A percentile compares a stretch with the other conserved stretches of the same genome.
Evolutionary conservation across 1,140 invertebrate genomes (phyloP).

Genomic region (Holcopasites calliopsidis): DNA sequence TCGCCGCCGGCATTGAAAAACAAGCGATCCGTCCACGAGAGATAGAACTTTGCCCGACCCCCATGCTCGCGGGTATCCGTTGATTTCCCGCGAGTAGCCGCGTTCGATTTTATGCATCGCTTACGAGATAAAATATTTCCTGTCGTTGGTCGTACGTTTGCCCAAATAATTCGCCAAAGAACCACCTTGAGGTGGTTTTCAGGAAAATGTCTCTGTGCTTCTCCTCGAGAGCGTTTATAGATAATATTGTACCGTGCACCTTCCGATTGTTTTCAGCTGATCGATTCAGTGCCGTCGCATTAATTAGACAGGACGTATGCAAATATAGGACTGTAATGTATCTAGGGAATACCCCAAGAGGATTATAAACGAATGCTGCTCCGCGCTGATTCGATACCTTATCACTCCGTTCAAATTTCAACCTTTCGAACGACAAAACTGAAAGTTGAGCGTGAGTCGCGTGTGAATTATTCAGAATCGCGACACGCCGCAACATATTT

Average conservation of each 20-base stretch:
- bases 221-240: no score
- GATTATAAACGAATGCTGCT: no score
- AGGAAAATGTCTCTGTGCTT: no score
- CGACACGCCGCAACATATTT: background rate
- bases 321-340: background rate
- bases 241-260: no score
- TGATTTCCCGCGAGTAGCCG: conserved; percentile 16
- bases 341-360: background rate
- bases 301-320: background rate
- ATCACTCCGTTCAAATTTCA: background rate
- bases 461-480: background rate
- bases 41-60: background rate
- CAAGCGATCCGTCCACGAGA: background rate
- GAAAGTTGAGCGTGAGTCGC: background rate
- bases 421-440: background rate
- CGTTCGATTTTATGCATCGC: background rate
- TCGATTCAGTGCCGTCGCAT: background rate
- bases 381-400: background rate
- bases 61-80: no score
- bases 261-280: background rate
- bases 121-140: background rate
- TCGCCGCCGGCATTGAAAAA: background rate
- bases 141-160: background rate
- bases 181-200: no score
- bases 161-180: no score